Conservation (phyloP, 1,140 invertebrate species). For the Drosophila sucinea region DNA sequence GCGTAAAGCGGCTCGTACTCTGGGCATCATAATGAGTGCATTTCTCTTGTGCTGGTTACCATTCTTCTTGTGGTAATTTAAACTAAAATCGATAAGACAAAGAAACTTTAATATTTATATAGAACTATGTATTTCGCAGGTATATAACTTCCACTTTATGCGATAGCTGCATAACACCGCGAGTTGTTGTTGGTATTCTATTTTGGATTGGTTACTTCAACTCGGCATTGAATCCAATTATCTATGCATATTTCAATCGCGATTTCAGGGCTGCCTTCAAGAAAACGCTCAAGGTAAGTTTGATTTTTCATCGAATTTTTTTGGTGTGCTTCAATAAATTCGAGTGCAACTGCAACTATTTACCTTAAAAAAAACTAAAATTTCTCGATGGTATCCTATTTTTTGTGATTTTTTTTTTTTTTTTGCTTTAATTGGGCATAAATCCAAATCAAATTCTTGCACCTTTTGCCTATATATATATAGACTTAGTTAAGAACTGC, state of each 20-base stretch:
- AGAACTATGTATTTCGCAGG: conserved; percentile 83
- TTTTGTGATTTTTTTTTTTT: conserved; percentile 75
- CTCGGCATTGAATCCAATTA: conserved; percentile 97
- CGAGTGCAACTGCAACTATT: background rate
- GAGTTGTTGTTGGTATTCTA: conserved; percentile 90
- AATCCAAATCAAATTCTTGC: conserved; percentile 32
- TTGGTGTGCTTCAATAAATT: conserved; percentile 61
- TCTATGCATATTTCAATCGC: conserved; percentile 98
- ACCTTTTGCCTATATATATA: conserved; percentile 18
- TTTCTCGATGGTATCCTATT: conserved; percentile 39
- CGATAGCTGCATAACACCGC: conserved; percentile 84
- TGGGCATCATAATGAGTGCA: conserved; percentile 97
- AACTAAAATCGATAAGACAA: background rate
- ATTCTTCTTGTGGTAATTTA: conserved; percentile 93
- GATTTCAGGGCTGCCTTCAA: conserved; percentile 97
- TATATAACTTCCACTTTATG: conserved; percentile 94
- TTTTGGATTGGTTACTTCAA: conserved; percentile 99
- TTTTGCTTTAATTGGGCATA: conserved; percentile 56
- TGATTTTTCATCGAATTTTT: background rate
- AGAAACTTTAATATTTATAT: conserved; percentile 5
- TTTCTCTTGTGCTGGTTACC: conserved; percentile 97
- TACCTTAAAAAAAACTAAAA: background rate
- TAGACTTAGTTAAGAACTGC: conserved; percentile 70
- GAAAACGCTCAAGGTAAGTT: conserved; percentile 92
- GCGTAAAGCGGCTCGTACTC: conserved; percentile 95